phyloP scores from a whole-genome alignment of 2,797 vertebrate species.

The Alca torda region DNA sequence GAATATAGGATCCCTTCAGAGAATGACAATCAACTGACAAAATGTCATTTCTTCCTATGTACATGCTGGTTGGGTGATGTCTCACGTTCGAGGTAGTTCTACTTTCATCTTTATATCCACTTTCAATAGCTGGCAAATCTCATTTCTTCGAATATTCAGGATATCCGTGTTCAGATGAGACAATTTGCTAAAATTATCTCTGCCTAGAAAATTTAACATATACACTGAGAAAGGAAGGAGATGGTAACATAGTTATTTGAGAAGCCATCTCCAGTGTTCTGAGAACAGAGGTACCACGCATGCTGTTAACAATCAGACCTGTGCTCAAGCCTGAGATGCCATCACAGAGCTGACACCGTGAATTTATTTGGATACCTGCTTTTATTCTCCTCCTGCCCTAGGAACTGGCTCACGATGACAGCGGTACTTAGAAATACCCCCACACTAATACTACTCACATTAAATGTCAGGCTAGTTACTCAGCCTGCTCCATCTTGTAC shows the following conservation, averaged over 20 bases:
- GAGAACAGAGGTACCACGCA: neutral
- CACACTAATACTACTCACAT: neutral
- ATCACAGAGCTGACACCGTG: neutral
- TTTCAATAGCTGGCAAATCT: neutral
- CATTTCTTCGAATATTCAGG: neutral
- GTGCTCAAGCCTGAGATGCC: neutral
- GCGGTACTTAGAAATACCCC: neutral
- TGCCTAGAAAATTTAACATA: neutral
- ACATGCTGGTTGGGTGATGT: neutral
- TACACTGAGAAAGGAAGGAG: neutral
- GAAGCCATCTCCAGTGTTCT: neutral
- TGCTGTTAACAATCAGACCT: neutral
- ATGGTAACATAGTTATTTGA: neutral
- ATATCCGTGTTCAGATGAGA: neutral
- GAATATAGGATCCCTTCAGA: neutral
- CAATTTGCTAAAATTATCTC: neutral
- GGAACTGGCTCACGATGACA: neutral
- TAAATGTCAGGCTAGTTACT: slow-evolving; percentile 49
- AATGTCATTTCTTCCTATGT: neutral
- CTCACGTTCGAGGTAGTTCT: neutral
- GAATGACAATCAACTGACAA: neutral
- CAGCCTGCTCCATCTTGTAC: neutral
- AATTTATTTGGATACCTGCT: slow-evolving; percentile 1
- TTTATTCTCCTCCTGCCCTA: neutral
- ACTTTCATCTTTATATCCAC: neutral